phyloP scores from a whole-genome alignment of 2,113 vertebrate genomes.

The Pygoscelis antarcticus region DNA sequence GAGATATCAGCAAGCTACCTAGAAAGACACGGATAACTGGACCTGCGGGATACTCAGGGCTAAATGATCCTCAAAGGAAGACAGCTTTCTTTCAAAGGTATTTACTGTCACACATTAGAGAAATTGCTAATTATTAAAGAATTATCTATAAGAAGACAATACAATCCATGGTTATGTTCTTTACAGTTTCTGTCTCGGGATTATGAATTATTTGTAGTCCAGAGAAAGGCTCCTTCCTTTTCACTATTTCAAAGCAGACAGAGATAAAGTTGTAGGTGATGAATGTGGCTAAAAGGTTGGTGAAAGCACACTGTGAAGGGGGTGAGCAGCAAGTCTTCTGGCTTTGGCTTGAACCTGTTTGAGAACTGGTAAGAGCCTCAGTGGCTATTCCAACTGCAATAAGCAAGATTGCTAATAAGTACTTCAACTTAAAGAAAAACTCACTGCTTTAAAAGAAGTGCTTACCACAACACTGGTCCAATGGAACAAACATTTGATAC shows the following conservation, averaged over 20 bases:
- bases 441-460: neutral
- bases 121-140: neutral
- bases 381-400: neutral
- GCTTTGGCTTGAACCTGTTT: neutral
- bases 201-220: neutral
- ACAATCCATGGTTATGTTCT: neutral
- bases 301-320: neutral
- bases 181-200: neutral
- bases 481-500: neutral
- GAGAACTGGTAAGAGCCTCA: neutral
- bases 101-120: neutral
- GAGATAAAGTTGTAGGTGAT: neutral
- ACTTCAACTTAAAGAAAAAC: neutral
- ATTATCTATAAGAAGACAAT: neutral
- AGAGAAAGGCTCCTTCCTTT: neutral
- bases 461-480: neutral
- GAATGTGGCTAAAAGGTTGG: accelerated
- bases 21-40: neutral
- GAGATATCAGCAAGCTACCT: neutral
- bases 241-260: neutral
- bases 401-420: neutral
- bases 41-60: neutral
- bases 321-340: neutral
- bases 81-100: neutral
- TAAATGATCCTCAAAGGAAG: neutral